Evolutionary conservation across 2,888 invertebrate species (phyloP).

Genomic region (Slavum lentiscoides): DNA sequence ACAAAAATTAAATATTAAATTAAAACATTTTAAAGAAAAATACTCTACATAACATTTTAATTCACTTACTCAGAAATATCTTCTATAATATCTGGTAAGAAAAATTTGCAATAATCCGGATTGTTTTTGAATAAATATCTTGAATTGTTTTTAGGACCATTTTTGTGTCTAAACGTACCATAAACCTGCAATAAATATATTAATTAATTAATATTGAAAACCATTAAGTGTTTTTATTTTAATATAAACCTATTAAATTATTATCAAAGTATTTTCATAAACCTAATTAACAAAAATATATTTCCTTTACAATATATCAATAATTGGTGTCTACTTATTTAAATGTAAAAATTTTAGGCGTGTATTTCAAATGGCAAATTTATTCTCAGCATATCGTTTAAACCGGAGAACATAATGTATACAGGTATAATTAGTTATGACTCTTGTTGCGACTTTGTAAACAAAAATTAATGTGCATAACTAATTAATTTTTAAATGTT

Average conservation of each 20-base stretch:
- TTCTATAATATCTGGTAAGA: slow-evolving; percentile 55
- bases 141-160: slow-evolving; percentile 55
- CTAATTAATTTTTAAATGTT: too few species aligned
- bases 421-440: too few species aligned
- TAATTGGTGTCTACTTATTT: too few species aligned
- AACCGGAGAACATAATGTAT: too few species aligned
- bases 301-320: too few species aligned
- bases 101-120: slow-evolving; percentile 56
- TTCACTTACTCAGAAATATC: slow-evolving; percentile 56
- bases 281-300: background rate
- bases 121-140: slow-evolving; percentile 56
- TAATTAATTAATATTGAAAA: too few species aligned
- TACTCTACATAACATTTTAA: background rate
- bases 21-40: slow-evolving; percentile 13
- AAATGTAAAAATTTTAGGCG: too few species aligned
- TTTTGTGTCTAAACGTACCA: slow-evolving; percentile 56
- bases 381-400: too few species aligned
- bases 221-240: background rate
- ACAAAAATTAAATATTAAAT: slow-evolving; percentile 7
- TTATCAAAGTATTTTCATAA: too few species aligned
- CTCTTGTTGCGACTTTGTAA: too few species aligned
- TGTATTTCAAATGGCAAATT: too few species aligned
- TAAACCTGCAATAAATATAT: slow-evolving; percentile 55
- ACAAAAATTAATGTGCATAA: too few species aligned
- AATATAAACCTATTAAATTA: background rate